Evolutionary conservation across 1,140 invertebrate genomes (phyloP).

Genomic region (Magallana gigas): DNA sequence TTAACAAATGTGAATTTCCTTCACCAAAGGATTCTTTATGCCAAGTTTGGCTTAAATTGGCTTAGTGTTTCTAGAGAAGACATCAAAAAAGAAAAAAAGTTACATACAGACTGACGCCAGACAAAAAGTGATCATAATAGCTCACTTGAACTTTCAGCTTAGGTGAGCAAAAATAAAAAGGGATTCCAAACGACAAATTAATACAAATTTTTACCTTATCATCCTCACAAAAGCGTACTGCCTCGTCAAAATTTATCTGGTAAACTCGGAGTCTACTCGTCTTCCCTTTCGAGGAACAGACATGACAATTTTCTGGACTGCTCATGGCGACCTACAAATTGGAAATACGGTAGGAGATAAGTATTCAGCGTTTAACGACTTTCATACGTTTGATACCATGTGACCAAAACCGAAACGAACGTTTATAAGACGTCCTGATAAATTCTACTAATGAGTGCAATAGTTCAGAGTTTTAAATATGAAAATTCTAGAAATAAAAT

Average conservation of each 20-base stretch:
- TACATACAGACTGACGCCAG: too few relatives aligned
- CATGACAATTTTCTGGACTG: constrained; percentile 43
- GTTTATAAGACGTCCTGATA: background rate
- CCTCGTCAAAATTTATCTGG: constrained; percentile 72
- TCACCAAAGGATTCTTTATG: too few relatives aligned
- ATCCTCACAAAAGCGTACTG: constrained; percentile 68
- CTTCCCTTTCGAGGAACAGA: constrained; percentile 57
- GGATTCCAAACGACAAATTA: background rate
- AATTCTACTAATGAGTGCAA: too few relatives aligned
- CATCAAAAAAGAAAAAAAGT: too few relatives aligned
- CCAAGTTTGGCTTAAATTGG: too few relatives aligned
- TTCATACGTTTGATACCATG: background rate
- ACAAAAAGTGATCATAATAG: too few relatives aligned
- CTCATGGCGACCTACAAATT: constrained; percentile 10
- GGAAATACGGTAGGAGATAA: background rate
- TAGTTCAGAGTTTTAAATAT: too few relatives aligned
- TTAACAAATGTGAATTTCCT: too few relatives aligned
- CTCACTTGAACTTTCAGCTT: too few relatives aligned
- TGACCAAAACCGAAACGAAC: background rate
- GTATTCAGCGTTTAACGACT: background rate
- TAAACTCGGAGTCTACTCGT: constrained; percentile 58
- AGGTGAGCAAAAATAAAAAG: too few relatives aligned
- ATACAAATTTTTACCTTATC: constrained; percentile 60
- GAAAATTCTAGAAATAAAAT: too few relatives aligned
- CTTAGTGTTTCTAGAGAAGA: too few relatives aligned